Conservation (phyloP, 2,113 vertebrate genomes). For the Centrocercus urophasianus region DNA sequence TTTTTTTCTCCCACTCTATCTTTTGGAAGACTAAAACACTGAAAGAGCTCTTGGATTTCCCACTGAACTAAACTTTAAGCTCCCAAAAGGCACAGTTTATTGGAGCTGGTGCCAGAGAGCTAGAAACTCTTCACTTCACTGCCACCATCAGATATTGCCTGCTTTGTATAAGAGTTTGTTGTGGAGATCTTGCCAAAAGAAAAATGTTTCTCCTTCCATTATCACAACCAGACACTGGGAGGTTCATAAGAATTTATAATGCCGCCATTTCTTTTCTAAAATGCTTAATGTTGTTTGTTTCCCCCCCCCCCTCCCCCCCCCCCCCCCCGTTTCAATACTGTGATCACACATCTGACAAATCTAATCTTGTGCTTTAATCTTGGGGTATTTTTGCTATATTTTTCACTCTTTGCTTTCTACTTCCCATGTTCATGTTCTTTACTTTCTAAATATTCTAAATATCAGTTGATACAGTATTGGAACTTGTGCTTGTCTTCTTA, state of each 20-base stretch:
- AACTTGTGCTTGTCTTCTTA: background rate
- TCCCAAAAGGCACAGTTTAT: background rate
- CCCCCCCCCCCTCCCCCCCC: too few relatives aligned
- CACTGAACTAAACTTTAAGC: background rate
- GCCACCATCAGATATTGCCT: background rate
- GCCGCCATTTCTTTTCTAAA: background rate
- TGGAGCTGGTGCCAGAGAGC: background rate
- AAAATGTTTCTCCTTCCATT: background rate
- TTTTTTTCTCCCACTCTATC: background rate
- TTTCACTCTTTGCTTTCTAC: background rate
- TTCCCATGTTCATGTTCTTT: background rate
- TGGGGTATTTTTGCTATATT: background rate
- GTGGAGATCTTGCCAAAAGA: background rate
- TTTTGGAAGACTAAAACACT: background rate
- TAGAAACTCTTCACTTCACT: background rate
- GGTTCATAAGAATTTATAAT: background rate
- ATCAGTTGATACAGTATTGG: fast-evolving
- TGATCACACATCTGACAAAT: background rate
- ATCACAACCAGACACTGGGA: background rate
- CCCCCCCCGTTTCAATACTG: background rate
- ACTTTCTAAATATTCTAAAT: background rate
- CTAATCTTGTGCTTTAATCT: background rate
- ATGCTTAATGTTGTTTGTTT: fast-evolving
- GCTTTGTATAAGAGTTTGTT: background rate
- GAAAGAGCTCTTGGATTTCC: background rate